phyloP scores from a whole-genome alignment of 2,797 vertebrate genomes.

The Tamandua tetradactyla region DNA sequence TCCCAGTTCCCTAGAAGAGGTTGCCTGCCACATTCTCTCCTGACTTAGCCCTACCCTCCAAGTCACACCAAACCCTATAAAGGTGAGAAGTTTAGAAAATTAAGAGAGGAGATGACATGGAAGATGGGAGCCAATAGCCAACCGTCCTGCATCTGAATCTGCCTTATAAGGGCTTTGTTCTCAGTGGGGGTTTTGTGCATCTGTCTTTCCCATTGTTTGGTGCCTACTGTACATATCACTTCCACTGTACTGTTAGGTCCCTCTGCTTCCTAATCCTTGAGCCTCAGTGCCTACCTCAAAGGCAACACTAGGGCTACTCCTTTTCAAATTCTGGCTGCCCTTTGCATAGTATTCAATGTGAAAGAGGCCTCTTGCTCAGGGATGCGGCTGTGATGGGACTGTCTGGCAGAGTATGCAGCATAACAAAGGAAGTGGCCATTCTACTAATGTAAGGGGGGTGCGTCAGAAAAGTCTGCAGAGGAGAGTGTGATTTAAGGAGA shows the following conservation, averaged over 20 bases:
- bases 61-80: not conserved
- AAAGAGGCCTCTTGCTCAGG: not conserved
- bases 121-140: not conserved
- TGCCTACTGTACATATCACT: not conserved
- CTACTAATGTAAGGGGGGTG: not conserved
- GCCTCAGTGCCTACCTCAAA: not conserved
- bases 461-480: not conserved
- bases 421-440: not conserved
- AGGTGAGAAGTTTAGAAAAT: not conserved
- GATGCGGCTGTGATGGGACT: rapidly evolving
- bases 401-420: rapidly evolving
- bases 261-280: not conserved
- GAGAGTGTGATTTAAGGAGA: not conserved
- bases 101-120: not conserved
- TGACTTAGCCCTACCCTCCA: not conserved
- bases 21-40: rapidly evolving
- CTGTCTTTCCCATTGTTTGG: not conserved
- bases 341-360: not conserved
- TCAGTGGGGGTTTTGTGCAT: not conserved
- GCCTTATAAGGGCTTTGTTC: not conserved
- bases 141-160: not conserved
- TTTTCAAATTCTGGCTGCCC: not conserved
- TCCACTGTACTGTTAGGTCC: not conserved
- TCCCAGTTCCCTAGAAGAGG: not conserved
- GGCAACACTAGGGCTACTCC: not conserved